Evolutionary conservation across 2,888 invertebrate species (phyloP).

Genomic region (Leucoptera coffeella): DNA sequence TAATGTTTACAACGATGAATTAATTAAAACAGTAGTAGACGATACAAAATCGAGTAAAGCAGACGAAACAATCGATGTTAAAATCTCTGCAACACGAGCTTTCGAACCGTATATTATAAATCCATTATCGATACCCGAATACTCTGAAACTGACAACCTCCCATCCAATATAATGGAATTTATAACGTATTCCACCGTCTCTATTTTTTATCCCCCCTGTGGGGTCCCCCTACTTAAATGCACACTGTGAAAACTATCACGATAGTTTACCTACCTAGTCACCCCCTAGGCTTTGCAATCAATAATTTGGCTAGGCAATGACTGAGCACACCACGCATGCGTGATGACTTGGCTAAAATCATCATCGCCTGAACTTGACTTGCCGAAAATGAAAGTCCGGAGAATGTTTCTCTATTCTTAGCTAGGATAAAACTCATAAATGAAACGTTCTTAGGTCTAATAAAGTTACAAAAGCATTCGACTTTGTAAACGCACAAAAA

Average conservation of each 20-base stretch:
- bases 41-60: not conserved
- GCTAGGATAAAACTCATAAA: too few relatives aligned
- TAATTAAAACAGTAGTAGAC: not conserved
- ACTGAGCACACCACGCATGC: slow-evolving; percentile 48
- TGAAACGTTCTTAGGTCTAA: too few relatives aligned
- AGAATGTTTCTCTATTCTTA: too few relatives aligned
- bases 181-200: slow-evolving; percentile 44
- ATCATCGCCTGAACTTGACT: slow-evolving; percentile 50
- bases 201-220: slow-evolving; percentile 31
- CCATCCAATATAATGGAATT: slow-evolving; percentile 21
- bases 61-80: not conserved
- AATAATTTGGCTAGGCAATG: slow-evolving; percentile 52
- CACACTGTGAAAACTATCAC: slow-evolving; percentile 51
- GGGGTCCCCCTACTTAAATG: slow-evolving; percentile 32
- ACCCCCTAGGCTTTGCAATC: slow-evolving; percentile 32
- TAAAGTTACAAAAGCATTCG: too few relatives aligned
- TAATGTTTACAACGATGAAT: too few relatives aligned
- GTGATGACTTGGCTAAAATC: slow-evolving; percentile 22
- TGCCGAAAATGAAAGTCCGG: slow-evolving; percentile 51
- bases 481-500: too few relatives aligned
- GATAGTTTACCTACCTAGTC: slow-evolving; percentile 32
- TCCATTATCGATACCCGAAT: not conserved
- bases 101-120: too few relatives aligned
- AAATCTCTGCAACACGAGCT: too few relatives aligned
- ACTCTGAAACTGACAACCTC: slow-evolving; percentile 15